Conservation (phyloP, 2,888 invertebrate genomes). For the Sphaerophoria taeniata region DNA sequence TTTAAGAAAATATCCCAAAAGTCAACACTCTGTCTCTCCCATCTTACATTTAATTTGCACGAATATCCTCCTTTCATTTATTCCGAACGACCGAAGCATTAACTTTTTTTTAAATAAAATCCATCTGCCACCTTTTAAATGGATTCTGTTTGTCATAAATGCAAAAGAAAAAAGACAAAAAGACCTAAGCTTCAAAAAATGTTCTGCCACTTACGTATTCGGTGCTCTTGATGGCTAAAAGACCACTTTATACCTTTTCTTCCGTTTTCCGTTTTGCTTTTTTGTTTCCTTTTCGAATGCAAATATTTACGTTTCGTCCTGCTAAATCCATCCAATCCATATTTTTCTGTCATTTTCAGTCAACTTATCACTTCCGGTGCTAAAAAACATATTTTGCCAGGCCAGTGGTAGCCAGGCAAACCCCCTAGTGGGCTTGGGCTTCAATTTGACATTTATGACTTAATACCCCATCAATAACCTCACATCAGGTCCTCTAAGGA, state of each 20-base stretch:
- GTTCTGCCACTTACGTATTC: neutral
- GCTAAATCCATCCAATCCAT: neutral
- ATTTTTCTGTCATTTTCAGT: slow-evolving; percentile 40
- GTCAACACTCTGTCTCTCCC: too few species aligned
- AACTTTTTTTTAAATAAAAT: slow-evolving; percentile 24
- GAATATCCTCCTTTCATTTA: slow-evolving; percentile 22
- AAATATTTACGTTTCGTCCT: slow-evolving; percentile 13
- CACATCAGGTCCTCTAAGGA: neutral
- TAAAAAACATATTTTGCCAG: slow-evolving; percentile 40
- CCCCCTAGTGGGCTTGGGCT: neutral
- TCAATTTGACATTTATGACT: slow-evolving; percentile 65
- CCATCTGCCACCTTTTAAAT: slow-evolving; percentile 20
- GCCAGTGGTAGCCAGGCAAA: slow-evolving; percentile 3
- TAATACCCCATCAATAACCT: slow-evolving; percentile 57
- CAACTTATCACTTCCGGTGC: slow-evolving; percentile 46
- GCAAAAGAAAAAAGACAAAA: neutral
- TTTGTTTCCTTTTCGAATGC: slow-evolving; percentile 18
- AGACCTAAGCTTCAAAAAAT: neutral
- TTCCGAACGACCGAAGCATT: neutral
- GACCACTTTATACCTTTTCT: slow-evolving; percentile 12
- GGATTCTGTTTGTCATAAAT: neutral
- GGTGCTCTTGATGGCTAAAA: too few species aligned
- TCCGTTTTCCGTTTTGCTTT: neutral
- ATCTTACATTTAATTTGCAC: slow-evolving; percentile 13
- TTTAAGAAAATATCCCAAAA: too few species aligned